These are phyloP conservation scores for Dioctria rufipes DNA, from an alignment of 2,888 invertebrate species.

Conservation along the genomic window DNA sequence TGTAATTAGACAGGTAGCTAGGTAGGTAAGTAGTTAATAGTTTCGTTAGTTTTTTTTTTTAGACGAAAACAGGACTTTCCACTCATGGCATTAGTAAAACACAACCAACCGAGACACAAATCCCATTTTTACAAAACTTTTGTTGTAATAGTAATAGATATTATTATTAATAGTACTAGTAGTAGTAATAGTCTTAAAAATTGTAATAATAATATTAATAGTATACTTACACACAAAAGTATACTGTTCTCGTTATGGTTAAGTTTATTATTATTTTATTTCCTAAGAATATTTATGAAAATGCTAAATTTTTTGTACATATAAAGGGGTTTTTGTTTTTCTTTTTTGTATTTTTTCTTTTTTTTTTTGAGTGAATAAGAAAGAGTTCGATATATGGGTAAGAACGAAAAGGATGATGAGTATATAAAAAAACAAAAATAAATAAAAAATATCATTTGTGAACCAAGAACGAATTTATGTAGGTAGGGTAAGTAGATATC, in stretches of 20 bases:
- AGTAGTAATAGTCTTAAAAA: too few relatives aligned
- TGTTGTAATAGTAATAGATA: slow-evolving; percentile 1
- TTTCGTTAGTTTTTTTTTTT: neutral
- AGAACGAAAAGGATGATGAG: neutral
- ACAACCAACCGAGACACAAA: slow-evolving; percentile 31
- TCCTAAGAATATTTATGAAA: slow-evolving; percentile 34
- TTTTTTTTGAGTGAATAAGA: neutral
- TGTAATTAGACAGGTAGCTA: neutral
- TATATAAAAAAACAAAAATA: too few relatives aligned
- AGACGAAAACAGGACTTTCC: neutral
- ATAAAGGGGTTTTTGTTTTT: neutral
- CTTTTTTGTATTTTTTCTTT: too few relatives aligned
- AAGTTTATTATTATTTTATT: slow-evolving; percentile 10
- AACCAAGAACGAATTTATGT: too few relatives aligned
- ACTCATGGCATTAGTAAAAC: slow-evolving; percentile 13
- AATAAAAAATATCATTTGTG: too few relatives aligned
- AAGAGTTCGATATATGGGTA: slow-evolving; percentile 33
- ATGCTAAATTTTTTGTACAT: slow-evolving; percentile 11
- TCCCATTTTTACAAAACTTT: slow-evolving; percentile 9
- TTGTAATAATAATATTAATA: too few relatives aligned
- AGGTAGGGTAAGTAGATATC: too few relatives aligned
- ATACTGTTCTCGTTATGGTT: neutral
- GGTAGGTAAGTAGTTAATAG: slow-evolving; percentile 7
- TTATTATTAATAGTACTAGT: too few relatives aligned
- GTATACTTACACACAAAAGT: too few relatives aligned